Base-by-base conservation (phyloP, 2,888 invertebrate genomes). In the Caenorhabditis macrosperma region DNA sequence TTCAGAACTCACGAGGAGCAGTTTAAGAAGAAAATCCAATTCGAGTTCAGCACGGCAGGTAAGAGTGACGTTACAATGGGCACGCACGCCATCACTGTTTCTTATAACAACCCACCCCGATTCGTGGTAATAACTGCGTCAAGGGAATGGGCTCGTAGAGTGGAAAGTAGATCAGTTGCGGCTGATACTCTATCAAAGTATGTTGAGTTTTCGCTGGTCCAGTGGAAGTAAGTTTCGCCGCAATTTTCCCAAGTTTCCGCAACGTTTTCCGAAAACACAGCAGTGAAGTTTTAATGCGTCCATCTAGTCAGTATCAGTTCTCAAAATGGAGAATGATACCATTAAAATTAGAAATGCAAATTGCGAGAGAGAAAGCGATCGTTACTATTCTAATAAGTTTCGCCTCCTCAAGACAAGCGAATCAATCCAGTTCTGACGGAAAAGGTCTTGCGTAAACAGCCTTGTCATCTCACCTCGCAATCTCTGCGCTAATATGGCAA, bases 1-100 rank as follows among this genome's bases (percentile, higher is more conserved):
- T 86, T 72, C 78, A 85, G 86, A 67, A 74, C 81, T 28, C 88
- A 87, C 72, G 89, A 89, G 48, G 87, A 89, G 64, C 88, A 89
- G 55, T 88, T 87, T 63, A 81, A 82, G 17, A 87, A 84, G 57
- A 84, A 82, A 60, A 74, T 85, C 28, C 77, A 83, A 28, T 86
- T 86, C 60, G 85, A 86, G 59, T 86, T 86, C 60, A 83, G 82
- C n/a, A 78, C 81, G 3, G 74, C 84, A 54, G 86, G 82, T 82
- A 61, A 57, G 52, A 35, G 17, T 57, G 20, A 69, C 26, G 38
- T 54, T 20, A 52, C 7, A 44, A 3, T 2, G 33, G 44, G 44
- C 44, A n/a, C 17, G 20, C 44, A 17, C 17, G 44, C 44, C 17
- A 44, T 17, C n/a, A n/a, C n/a, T n/a, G n/a, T n/a, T n/a, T n/a